Conservation (phyloP, 2,113 vertebrate species). For the Carassius carassius region DNA sequence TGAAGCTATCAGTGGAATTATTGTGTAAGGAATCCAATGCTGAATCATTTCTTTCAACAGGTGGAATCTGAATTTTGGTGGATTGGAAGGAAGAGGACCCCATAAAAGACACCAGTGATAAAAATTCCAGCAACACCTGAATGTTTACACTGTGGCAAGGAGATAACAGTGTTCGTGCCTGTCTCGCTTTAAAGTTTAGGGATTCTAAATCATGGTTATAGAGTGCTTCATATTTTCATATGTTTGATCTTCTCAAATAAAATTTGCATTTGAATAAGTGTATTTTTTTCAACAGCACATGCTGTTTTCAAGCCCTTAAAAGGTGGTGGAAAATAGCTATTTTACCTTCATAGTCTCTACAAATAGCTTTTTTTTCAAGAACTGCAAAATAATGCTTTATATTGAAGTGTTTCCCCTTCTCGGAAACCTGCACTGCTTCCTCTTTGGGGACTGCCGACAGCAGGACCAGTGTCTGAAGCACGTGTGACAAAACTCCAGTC, state of each 20-base stretch:
- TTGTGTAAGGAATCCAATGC: slow-evolving; percentile 31
- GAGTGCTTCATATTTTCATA: slow-evolving; percentile 35
- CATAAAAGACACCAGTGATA: slow-evolving; percentile 40
- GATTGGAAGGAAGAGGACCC: slow-evolving; percentile 31
- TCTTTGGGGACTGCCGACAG: too few relatives aligned
- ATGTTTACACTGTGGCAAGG: slow-evolving; percentile 49
- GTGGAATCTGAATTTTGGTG: slow-evolving; percentile 12
- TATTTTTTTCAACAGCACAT: slow-evolving; percentile 21
- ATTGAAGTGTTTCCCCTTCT: neutral
- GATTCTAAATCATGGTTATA: slow-evolving; percentile 51
- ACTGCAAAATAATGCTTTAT: neutral
- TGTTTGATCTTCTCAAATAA: slow-evolving; percentile 52
- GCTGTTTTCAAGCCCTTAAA: neutral
- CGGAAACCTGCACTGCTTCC: too few relatives aligned
- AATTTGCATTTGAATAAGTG: slow-evolving; percentile 2
- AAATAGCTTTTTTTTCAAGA: neutral
- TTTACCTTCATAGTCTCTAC: too few relatives aligned
- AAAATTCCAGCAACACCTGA: slow-evolving; percentile 58
- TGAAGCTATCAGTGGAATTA: slow-evolving; percentile 66
- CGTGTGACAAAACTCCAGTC: too few relatives aligned
- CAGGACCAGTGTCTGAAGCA: too few relatives aligned
- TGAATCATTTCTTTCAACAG: slow-evolving; percentile 41
- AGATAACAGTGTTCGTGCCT: slow-evolving; percentile 68
- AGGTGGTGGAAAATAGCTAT: neutral
- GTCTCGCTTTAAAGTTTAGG: slow-evolving; percentile 44